A percentile compares a stretch with the other conserved stretches of the same genome.
Evolutionary conservation across 2,797 vertebrate genomes (phyloP).

Genomic region (Cossypha polioptera): DNA sequence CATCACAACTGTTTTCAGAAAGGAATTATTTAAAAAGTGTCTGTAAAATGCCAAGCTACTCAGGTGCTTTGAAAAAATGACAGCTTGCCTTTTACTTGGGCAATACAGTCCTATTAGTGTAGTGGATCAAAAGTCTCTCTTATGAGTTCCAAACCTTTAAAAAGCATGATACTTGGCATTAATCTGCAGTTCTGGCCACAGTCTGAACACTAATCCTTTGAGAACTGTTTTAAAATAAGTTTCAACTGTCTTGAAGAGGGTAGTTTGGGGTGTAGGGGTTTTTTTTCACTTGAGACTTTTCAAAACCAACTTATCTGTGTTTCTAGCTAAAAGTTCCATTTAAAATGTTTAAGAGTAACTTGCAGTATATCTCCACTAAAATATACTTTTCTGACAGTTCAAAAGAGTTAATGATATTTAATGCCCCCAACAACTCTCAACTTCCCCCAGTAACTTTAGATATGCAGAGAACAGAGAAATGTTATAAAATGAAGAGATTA

Average conservation of each 20-base stretch:
- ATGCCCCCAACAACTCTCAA: accelerated
- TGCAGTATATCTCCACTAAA: neutral
- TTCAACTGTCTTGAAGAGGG: neutral
- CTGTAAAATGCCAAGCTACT: neutral
- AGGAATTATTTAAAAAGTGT: neutral
- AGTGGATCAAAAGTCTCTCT: neutral
- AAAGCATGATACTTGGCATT: neutral
- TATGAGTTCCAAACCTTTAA: neutral
- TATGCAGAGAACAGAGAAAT: neutral
- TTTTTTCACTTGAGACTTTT: neutral
- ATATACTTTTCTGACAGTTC: neutral
- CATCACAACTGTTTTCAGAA: neutral
- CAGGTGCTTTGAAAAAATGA: neutral
- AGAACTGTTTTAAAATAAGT: neutral
- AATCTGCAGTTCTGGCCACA: neutral
- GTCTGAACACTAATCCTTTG: neutral
- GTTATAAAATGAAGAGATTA: neutral
- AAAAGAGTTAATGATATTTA: neutral
- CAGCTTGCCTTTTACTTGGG: neutral
- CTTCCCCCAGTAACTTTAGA: neutral
- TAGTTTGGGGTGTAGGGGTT: neutral
- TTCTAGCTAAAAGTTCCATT: neutral
- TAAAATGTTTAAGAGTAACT: neutral
- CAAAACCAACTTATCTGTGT: neutral
- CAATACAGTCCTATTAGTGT: neutral